These are phyloP conservation scores for Nilaparvata lugens DNA, from an alignment of 1,140 invertebrate species.

Conservation along the genomic window DNA sequence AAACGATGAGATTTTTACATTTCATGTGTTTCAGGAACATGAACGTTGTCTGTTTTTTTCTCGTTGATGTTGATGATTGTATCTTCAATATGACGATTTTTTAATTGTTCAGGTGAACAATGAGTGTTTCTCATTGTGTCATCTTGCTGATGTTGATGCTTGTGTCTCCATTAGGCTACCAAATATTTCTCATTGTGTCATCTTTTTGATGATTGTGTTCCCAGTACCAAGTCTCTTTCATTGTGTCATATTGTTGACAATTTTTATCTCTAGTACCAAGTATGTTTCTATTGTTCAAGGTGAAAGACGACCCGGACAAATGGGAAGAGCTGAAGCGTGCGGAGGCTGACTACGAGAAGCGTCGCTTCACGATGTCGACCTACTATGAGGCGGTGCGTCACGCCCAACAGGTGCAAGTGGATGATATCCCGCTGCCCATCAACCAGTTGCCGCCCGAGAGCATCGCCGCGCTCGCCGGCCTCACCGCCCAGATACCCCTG, in stretches of 20 bases:
- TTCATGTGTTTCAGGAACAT: too few relatives aligned
- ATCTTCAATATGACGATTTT: too few relatives aligned
- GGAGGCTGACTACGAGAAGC: conserved; percentile 88
- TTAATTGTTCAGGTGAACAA: too few relatives aligned
- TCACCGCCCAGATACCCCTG: conserved; percentile 66
- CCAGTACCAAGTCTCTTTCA: not conserved
- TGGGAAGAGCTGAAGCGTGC: conserved; percentile 84
- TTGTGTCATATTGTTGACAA: not conserved
- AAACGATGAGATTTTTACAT: too few relatives aligned
- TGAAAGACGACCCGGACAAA: conserved; percentile 93
- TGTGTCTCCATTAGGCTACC: conserved; percentile 15
- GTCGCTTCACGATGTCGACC: conserved; percentile 71
- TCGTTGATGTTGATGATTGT: too few relatives aligned
- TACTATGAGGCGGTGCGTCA: conserved; percentile 92
- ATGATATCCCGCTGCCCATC: conserved; percentile 89
- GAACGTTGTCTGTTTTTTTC: too few relatives aligned
- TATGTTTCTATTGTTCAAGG: conserved; percentile 44
- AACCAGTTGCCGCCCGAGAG: conserved; percentile 32
- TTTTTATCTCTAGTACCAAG: not conserved
- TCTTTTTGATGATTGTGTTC: too few relatives aligned
- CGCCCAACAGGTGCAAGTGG: conserved; percentile 85
- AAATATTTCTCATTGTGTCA: conserved; percentile 3
- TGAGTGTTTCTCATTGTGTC: too few relatives aligned
- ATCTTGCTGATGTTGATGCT: too few relatives aligned
- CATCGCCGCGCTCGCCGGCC: conserved; percentile 37